Conservation (phyloP, 2,113 vertebrate species). For the Muntiacus muntjak region DNA sequence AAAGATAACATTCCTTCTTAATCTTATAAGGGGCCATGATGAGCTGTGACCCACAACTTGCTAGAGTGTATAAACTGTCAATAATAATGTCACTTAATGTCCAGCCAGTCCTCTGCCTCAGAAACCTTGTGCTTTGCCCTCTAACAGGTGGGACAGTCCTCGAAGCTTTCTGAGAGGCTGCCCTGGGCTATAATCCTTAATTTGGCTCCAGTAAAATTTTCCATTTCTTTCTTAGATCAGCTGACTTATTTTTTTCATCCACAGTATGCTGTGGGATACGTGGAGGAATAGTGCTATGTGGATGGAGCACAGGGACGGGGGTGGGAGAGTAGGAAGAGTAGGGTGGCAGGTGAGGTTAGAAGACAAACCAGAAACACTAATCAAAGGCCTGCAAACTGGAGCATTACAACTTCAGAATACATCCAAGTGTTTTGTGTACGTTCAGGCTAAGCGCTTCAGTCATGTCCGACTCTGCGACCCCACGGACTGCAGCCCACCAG, state of each 20-base stretch:
- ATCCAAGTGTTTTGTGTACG: not conserved
- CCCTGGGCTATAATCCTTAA: not conserved
- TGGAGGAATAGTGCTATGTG: not conserved
- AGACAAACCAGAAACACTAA: not conserved
- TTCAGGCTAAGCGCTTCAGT: not conserved
- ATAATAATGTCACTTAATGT: not conserved
- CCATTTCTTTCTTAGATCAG: not conserved
- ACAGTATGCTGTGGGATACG: not conserved
- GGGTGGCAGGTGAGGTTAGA: not conserved
- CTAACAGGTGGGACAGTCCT: not conserved
- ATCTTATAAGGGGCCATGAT: not conserved
- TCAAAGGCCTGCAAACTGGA: not conserved
- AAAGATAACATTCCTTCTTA: not conserved
- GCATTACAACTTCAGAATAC: not conserved
- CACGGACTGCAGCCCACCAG: not conserved
- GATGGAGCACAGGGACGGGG: not conserved
- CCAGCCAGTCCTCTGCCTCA: not conserved
- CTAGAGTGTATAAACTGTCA: not conserved
- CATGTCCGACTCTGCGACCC: fast-evolving
- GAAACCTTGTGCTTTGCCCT: not conserved
- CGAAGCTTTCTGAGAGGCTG: not conserved
- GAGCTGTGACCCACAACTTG: not conserved
- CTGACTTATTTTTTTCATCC: not conserved
- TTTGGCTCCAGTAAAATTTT: not conserved
- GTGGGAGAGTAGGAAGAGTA: not conserved